Evolutionary conservation across 35 echinoderm and acorn worm species (phyloP).

Genomic region (Ptychodera flava): DNA sequence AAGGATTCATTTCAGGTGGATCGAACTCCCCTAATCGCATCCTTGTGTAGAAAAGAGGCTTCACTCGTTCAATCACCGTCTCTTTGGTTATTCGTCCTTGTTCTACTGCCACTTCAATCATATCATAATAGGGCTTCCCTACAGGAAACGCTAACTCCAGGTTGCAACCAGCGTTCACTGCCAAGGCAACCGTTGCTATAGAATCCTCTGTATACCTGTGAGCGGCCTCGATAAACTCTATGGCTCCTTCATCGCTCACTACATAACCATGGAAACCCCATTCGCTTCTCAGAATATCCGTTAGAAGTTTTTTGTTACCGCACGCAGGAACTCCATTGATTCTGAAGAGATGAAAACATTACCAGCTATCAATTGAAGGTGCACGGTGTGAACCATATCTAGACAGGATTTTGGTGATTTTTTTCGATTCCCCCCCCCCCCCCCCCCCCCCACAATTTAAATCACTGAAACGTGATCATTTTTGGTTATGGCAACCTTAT

Average conservation of each 20-base stretch:
- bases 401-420: too few species aligned
- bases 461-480: too few species aligned
- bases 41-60: constrained; percentile 89
- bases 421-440: too few species aligned
- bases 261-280: constrained; percentile 96
- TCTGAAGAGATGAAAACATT: too few species aligned
- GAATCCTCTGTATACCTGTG: constrained; percentile 65
- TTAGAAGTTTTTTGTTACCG: constrained; percentile 66
- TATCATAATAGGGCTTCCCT: constrained; percentile 38
- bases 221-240: constrained; percentile 45
- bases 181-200: constrained; percentile 45
- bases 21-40: constrained; percentile 91
- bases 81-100: constrained; percentile 43
- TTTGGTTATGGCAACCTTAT: too few species aligned
- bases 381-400: too few species aligned
- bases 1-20: constrained; percentile 78
- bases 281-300: constrained; percentile 55
- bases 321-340: constrained; percentile 88
- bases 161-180: constrained; percentile 78
- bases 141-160: constrained; percentile 48
- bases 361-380: too few species aligned
- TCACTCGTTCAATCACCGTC: constrained; percentile 21
- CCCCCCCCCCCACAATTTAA: too few species aligned
- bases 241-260: constrained; percentile 64
- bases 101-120: constrained; percentile 29